phyloP scores from a whole-genome alignment of 2,797 vertebrate species.

The Dendrocincla tyrannina region DNA sequence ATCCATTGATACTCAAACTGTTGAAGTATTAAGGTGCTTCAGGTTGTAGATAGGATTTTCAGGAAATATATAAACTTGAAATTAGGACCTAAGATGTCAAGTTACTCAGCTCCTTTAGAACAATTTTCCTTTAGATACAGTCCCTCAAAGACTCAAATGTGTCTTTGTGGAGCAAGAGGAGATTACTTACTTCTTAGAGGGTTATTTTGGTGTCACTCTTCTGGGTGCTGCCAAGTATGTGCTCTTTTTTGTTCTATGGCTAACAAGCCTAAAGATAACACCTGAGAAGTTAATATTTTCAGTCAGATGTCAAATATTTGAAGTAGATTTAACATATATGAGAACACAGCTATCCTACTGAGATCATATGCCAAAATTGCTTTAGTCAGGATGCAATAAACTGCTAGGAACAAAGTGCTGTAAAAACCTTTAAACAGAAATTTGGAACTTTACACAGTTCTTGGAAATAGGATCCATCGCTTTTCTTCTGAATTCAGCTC shows the following conservation, averaged over 20 bases:
- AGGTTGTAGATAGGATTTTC: not conserved
- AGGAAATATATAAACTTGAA: not conserved
- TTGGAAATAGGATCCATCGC: not conserved
- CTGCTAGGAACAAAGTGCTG: not conserved
- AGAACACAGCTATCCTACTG: not conserved
- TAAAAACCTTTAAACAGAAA: constrained; percentile 36
- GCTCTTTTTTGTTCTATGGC: not conserved
- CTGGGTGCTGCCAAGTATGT: not conserved
- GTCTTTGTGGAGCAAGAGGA: not conserved
- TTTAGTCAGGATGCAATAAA: constrained; percentile 3
- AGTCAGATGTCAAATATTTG: not conserved
- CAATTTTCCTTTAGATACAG: not conserved
- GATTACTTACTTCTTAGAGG: not conserved
- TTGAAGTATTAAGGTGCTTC: not conserved
- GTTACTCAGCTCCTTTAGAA: not conserved
- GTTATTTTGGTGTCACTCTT: not conserved
- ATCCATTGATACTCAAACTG: not conserved
- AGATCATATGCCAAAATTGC: not conserved
- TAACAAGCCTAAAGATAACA: not conserved
- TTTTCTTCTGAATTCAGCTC: constrained; percentile 15
- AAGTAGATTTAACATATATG: not conserved
- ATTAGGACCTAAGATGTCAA: not conserved
- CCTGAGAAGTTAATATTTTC: not conserved
- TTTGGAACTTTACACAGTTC: not conserved
- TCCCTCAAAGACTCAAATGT: not conserved